Evolutionary conservation across 1,140 invertebrate species (phyloP).

Genomic region (Mycetomoellerius zeteki): DNA sequence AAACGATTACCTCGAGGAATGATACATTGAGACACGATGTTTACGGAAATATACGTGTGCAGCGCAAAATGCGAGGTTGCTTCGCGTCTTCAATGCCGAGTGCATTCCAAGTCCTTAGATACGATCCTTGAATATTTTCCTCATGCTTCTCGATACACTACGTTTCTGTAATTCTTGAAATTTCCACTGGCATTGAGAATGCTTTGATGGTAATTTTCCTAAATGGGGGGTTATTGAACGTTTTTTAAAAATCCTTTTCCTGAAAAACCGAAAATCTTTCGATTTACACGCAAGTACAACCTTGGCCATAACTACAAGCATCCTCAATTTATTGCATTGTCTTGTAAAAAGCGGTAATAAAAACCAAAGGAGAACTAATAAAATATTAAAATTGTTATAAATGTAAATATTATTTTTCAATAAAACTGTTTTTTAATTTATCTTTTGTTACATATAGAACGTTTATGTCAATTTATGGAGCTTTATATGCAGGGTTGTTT

Average conservation of each 20-base stretch:
- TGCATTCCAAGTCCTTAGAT: slow-evolving; percentile 35
- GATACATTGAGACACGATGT: slow-evolving; percentile 27
- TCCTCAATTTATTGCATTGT: too few species aligned
- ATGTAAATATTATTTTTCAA: too few species aligned
- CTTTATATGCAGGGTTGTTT: too few species aligned
- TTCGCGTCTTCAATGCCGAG: slow-evolving; percentile 40
- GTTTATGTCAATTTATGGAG: too few species aligned
- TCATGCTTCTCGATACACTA: neutral
- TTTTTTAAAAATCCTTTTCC: neutral
- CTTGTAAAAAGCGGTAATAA: too few species aligned
- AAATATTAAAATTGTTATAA: too few species aligned
- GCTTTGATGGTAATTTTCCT: neutral
- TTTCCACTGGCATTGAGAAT: neutral
- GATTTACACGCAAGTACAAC: neutral
- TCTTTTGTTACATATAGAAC: too few species aligned
- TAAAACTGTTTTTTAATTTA: too few species aligned
- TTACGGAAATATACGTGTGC: slow-evolving; percentile 47
- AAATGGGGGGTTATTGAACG: neutral
- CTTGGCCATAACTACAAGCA: too few species aligned
- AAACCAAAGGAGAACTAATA: too few species aligned
- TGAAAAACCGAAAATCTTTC: too few species aligned
- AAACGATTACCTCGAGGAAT: slow-evolving; percentile 7
- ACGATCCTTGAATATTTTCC: slow-evolving; percentile 18
- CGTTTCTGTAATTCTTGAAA: neutral
- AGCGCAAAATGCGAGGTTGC: slow-evolving; percentile 18